Evolutionary conservation across 2,797 vertebrate species (phyloP), one percentile per base, ranked within the genome.

Genomic region (Trichosurus vulpecula): DNA sequence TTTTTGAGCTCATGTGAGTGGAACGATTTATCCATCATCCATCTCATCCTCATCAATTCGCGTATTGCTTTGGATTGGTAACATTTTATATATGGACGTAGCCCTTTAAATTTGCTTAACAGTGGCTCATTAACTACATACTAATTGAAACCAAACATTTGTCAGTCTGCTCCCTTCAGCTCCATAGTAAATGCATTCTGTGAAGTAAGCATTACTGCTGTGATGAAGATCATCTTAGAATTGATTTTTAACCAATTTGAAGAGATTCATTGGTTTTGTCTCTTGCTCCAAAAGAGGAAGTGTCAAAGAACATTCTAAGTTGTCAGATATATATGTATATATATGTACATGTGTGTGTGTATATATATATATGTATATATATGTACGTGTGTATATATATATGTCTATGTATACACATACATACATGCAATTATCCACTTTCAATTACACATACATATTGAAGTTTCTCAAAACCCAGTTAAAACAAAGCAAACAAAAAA

Each of bases 141-240:
- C 94, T 96, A 96, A 97, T 96, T 96, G 97, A 94, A 97, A 96
- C 93, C 92, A 95, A 96, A 92, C 95, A 81, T 98, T 97, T 95
- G 92, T 96, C 93, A 94, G 95, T 4, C 92, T 95, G 93, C 92
- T 97, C 97, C 74, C 95, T 98, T 97, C 81, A 56, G 95, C 93
- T 97, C 87, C 92, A 25, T 54, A 97, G 94, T 97, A 96, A 97
- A 90, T 93, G 90, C 81, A 90, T 97, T 97, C 89, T 96, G 91
- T 94, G 96, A 96, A 95, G 94, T 97, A 95, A 51, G 87, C 95
- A 31, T 96, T 95, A 93, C 91, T 93, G 92, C 95, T 96, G 93
- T 90, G 92, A 52, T 66, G 87, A 94, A 95, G 95, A 96, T 94
- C 93, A 94, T 91, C 4, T 89, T 90, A 47, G 97, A 97, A 94